Base-by-base conservation (phyloP, 2,113 vertebrate genomes). In the Sakesphorus luctuosus region DNA sequence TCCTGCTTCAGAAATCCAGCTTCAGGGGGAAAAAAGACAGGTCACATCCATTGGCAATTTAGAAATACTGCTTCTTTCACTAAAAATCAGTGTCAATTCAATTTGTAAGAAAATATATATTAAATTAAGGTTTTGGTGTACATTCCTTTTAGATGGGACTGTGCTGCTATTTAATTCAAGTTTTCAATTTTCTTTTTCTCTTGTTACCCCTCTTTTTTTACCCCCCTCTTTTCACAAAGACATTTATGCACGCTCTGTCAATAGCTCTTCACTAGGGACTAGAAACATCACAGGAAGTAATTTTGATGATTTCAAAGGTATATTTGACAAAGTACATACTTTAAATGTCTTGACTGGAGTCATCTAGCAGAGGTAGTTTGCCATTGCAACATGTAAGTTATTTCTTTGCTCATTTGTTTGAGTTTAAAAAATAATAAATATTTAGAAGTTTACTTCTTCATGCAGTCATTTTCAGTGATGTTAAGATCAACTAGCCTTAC, bases 211-310 rank as follows among this genome's bases (percentile, higher is more conserved):
- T 47, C 46, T 47, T 18, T 49, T 40, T 43, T 43, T 43, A 43
- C 40, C 40, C 3, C 9, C 4, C 5, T 3, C 11, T 10, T 12
- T 2, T 4, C 6, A 38, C 25, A 0, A 72, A 33, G 9, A 38
- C 7, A 18, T 65, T 76, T 78, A 26, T 38, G 85, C 25, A 11
- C 18, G 9, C 7, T 44, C 17, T 69, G 14, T 43, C 29, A 44
- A 17, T 53, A 44, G 23, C 1, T 40, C 16, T 59, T 86, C 7
- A 29, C 26, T 68, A 56, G 59, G 35, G 72, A 50, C 26, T 52
- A 65, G 17, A 50, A 81, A 3, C 2, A 63, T 24, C 5, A 55
- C 11, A 65, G 28, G 43, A 75, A 65, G 3, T 49, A 58, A 46
- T 74, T 86, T 31, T 50, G 10, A 43, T 74, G 1, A 59, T 74